Evolutionary conservation across 1,140 invertebrate species (phyloP).

Genomic region (Belonocnema kinseyi): DNA sequence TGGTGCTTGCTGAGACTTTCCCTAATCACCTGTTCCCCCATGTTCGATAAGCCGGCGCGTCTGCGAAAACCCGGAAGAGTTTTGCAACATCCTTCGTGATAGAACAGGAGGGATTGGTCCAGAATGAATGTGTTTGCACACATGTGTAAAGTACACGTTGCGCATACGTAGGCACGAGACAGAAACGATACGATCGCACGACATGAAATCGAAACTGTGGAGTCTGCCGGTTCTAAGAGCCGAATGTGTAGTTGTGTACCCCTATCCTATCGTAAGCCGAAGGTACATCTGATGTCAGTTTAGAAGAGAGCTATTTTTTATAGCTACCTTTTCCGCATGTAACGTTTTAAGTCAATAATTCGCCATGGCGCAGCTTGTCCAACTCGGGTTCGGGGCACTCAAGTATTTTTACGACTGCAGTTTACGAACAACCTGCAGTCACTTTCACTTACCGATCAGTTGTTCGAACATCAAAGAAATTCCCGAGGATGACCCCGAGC

Average conservation of each 20-base stretch:
- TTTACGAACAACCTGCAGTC: conserved; percentile 4
- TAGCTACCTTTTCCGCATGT: conserved; percentile 35
- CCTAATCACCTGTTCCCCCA: conserved; percentile 29
- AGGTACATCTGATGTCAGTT: conserved; percentile 32
- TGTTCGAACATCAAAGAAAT: conserved; percentile 19
- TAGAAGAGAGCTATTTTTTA: conserved; percentile 35
- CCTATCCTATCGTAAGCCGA: conserved; percentile 34
- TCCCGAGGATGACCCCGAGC: background rate
- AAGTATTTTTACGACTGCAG: background rate
- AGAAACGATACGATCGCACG: conserved; percentile 55
- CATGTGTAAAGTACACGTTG: conserved; percentile 40
- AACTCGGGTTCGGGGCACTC: background rate
- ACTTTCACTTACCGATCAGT: conserved; percentile 11
- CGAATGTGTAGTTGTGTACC: conserved; percentile 1
- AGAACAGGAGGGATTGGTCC: conserved; percentile 63
- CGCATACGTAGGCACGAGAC: conserved; percentile 53
- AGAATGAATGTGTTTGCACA: conserved; percentile 55
- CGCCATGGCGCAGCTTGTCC: conserved; percentile 9
- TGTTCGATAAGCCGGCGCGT: conserved; percentile 14
- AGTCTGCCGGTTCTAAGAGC: conserved; percentile 33
- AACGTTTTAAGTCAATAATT: conserved; percentile 30
- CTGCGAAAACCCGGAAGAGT: conserved; percentile 62
- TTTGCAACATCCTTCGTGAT: conserved; percentile 61
- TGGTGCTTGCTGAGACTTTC: conserved; percentile 15
- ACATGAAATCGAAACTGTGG: conserved; percentile 55